Conservation (phyloP, 2,797 vertebrate genomes). For the Rhodeus uyekii region DNA sequence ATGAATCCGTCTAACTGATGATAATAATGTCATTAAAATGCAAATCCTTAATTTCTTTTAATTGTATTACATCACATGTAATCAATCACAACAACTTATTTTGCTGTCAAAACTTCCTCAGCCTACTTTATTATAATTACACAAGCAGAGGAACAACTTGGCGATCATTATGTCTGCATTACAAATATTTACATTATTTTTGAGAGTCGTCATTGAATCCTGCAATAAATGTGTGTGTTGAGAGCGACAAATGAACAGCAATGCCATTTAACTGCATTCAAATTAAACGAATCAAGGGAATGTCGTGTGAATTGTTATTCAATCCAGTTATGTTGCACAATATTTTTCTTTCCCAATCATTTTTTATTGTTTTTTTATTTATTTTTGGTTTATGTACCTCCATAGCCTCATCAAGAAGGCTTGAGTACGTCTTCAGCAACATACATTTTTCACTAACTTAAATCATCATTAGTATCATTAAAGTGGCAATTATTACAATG, state of each 20-base stretch:
- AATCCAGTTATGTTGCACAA: neutral
- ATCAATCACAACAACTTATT: slow-evolving; percentile 81
- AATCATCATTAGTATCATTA: neutral
- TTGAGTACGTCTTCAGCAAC: neutral
- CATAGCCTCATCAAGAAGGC: neutral
- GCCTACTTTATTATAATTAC: slow-evolving; percentile 21
- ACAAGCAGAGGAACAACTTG: slow-evolving; percentile 40
- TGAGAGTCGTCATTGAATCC: neutral
- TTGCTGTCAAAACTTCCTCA: slow-evolving; percentile 47
- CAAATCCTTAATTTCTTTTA: slow-evolving; percentile 93
- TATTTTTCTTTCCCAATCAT: neutral
- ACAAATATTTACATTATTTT: slow-evolving; percentile 24
- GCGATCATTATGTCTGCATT: slow-evolving; percentile 31
- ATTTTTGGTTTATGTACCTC: neutral
- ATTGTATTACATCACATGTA: slow-evolving; percentile 89
- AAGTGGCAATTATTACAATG: neutral
- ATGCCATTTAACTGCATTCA: neutral
- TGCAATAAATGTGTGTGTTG: neutral
- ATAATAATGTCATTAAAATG: slow-evolving; percentile 98
- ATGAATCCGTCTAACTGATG: slow-evolving; percentile 91
- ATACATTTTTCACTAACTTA: neutral
- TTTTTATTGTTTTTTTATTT: neutral
- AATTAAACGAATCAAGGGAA: neutral
- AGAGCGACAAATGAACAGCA: slow-evolving; percentile 7
- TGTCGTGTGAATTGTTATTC: neutral